A percentile compares a stretch with the other conserved stretches of the same genome.
Conservation (phyloP, 1,140 invertebrate species). For the Heliconius nattereri region DNA sequence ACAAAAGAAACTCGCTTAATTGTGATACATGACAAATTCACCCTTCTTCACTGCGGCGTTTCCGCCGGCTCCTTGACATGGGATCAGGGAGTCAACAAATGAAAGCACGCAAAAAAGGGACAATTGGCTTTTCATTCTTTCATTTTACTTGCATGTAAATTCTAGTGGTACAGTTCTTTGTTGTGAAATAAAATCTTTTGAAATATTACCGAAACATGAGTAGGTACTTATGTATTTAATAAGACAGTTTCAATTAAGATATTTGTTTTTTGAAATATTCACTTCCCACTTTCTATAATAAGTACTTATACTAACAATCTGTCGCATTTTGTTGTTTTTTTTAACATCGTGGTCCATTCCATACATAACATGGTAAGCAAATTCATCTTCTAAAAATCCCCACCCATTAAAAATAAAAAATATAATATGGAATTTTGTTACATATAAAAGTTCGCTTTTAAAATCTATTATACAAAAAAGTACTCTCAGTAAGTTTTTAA, state of each 20-base stretch:
- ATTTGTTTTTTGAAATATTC: no score
- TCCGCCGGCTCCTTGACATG: neutral
- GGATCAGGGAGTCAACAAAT: neutral
- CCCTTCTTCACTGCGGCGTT: neutral
- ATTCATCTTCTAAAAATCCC: no score
- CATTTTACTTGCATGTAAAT: conserved; percentile 13
- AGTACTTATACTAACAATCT: no score
- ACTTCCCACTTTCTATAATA: no score
- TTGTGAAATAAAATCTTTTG: neutral
- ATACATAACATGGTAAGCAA: no score
- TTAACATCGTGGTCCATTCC: no score
- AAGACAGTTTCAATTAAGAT: no score
- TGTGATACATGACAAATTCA: neutral
- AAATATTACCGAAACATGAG: neutral
- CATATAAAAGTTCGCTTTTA: no score
- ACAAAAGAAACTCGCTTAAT: neutral
- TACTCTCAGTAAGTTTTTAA: neutral
- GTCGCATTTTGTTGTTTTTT: no score
- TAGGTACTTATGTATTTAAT: no score
- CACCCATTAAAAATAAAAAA: no score
- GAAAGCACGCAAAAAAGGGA: neutral
- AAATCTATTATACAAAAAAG: neutral
- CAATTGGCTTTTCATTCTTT: neutral
- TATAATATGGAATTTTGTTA: no score
- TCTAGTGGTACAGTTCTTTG: neutral